Evolutionary conservation across 2,113 vertebrate genomes (phyloP), one percentile per base, ranked within the genome.

Genomic region (Spheniscus mendiculus): DNA sequence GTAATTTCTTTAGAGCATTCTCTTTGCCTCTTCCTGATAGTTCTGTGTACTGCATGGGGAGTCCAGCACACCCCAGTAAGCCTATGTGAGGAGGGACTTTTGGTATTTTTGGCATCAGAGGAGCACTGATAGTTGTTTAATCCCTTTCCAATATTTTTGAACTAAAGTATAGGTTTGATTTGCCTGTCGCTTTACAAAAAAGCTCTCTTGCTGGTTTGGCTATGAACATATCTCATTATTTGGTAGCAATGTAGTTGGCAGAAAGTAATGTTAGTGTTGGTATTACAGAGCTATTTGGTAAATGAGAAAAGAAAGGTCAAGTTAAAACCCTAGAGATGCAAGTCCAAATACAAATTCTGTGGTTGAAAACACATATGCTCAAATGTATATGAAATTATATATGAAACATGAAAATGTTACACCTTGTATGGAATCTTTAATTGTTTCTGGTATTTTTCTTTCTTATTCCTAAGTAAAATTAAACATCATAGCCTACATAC

Each of bases 381-480:
- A 61, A 61, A 27, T n/a, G 25, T 36, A 36, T 47, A 47, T 27
- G 38, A 80, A 80, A 66, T 34, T 32, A 44, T 17, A 15, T 20
- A 59, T 58, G 13, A 47, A 42, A 61, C 4, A 3, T 20, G 52
- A 76, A 67, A 63, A 61, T 12, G 10, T 30, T 38, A 22, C 6
- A 1, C 4, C 2, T 61, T 15, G 1, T 30, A 74, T 8, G 8
- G 15, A 71, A 85, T n/a, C 11, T 36, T 32, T 3, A n/a, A 62
- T n/a, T 58, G 15, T 5, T 81, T 49, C 38, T 32, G 38, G 9
- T 42, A 52, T 52, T 72, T 91, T 78, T 45, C 14, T 53, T 80
- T 67, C 13, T 53, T 82, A 67, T 66, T 82, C 8, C 4, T 36
- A 42, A 38, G 32, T 32, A 87, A 67, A 80, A 89, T 36, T 55